Base-by-base conservation (phyloP, 2,888 invertebrate genomes). In the Tenthredo scrophulariae region DNA sequence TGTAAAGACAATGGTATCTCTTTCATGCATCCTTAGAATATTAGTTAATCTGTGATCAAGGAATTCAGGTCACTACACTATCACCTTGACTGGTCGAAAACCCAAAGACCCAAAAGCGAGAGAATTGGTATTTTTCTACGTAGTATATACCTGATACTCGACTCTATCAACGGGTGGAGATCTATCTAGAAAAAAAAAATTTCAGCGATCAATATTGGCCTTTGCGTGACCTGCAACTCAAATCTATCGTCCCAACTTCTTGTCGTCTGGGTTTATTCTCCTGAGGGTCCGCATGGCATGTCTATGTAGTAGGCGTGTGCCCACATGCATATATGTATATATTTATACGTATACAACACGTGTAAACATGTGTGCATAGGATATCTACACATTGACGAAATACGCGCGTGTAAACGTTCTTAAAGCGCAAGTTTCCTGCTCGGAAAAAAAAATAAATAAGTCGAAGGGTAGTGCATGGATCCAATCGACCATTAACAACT, bases 161-260 rank as follows among this genome's bases (percentile, higher is more conserved):
- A 26, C 15, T 79, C n/a, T 58, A 79, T 79, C 79, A 7, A 9
- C 13, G 46, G 22, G 50, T 79, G 6, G 15, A 79, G 79, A 79
- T 79, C 79, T 62, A 80, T 80, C 80, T 40, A 62, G 58, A 62
- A 77, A 40, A 54, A 46, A 43, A 37, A 58, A 79, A 26, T 80
- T 40, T 62, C 50, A 5, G 15, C 62, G 80, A 80, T 80, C 80
- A 80, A 80, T 80, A 80, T 80, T 50, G 80, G 80, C 80, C 62
- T 15, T 62, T 26, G 80, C 80, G 80, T 80, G 80, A 80, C 80
- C 58, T 58, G 80, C 37, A 80, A 62, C 80, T 62, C 40, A 40
- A 80, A 80, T 80, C 37, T 40, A 62, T 62, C 37, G 58, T 77
- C 58, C 62, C 80, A 80, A 80, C 80, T 62, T 80, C 80, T 80